Evolutionary conservation across 37 sponge, comb jelly and placozoan species (phyloP).

Genomic region (Spongia lamella): DNA sequence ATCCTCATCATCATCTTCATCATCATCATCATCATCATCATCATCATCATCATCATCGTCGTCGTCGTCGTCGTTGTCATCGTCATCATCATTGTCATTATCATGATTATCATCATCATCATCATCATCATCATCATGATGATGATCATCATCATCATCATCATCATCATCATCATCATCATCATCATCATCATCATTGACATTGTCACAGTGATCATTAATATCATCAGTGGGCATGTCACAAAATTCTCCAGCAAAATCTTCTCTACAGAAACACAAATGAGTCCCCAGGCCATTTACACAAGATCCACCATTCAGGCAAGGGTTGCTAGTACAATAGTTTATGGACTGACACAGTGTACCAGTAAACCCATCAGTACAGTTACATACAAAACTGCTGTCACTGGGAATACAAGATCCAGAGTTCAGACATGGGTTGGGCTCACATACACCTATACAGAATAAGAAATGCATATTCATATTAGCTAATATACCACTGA

Average conservation of each 20-base stretch:
- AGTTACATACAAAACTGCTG: slow-evolving; percentile 43
- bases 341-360: slow-evolving; percentile 45
- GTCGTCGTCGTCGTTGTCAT: slow-evolving; percentile 55
- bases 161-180: slow-evolving; percentile 12
- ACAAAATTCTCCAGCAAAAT: slow-evolving; percentile 23
- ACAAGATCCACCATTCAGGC: slow-evolving; percentile 17
- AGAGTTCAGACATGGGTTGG: slow-evolving; percentile 61
- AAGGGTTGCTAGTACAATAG: slow-evolving; percentile 7
- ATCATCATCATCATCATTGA: slow-evolving; percentile 65
- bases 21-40: slow-evolving; percentile 48
- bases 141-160: slow-evolving; percentile 46
- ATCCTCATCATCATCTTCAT: slow-evolving; percentile 53
- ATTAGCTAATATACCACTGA: too few relatives aligned
- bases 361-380: slow-evolving; percentile 60
- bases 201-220: slow-evolving; percentile 14
- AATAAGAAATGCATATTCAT: too few relatives aligned
- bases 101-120: too few relatives aligned
- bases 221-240: slow-evolving; percentile 14
- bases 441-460: slow-evolving; percentile 22
- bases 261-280: slow-evolving; percentile 10
- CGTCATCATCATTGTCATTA: slow-evolving; percentile 1
- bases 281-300: background rate
- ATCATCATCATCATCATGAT: slow-evolving; percentile 66
- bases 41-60: slow-evolving; percentile 26
- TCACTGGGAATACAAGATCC: slow-evolving; percentile 50